These are phyloP conservation scores for Nyctibius bracteatus DNA, from an alignment of 2,113 vertebrate genomes.

Conservation along the genomic window DNA sequence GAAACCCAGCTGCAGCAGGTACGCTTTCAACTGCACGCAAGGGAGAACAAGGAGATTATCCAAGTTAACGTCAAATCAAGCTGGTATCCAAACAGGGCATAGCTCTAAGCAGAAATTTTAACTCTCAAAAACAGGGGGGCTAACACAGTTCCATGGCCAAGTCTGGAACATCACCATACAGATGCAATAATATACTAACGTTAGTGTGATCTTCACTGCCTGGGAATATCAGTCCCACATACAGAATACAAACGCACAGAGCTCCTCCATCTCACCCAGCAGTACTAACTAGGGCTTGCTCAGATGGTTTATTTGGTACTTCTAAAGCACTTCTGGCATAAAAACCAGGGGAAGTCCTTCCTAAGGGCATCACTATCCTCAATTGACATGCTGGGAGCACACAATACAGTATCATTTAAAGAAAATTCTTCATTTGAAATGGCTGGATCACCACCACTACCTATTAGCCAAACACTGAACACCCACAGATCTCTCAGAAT, in stretches of 20 bases:
- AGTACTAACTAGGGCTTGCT: not conserved
- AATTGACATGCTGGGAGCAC: not conserved
- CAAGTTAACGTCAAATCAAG: not conserved
- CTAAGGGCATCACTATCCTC: not conserved
- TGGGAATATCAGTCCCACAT: not conserved
- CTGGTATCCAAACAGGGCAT: not conserved
- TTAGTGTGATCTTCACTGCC: not conserved
- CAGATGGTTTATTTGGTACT: not conserved
- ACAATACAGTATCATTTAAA: not conserved
- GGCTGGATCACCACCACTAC: not conserved
- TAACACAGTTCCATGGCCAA: not conserved
- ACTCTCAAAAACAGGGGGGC: not conserved
- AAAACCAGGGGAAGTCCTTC: not conserved
- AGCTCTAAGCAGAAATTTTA: not conserved
- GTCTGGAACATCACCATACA: not conserved
- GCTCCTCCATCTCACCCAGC: not conserved
- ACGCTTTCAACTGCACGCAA: not conserved
- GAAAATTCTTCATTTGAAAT: not conserved
- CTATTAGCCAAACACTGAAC: not conserved
- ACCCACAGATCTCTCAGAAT: not conserved
- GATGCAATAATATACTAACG: not conserved
- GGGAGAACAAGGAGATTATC: not conserved
- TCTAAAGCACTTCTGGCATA: not conserved
- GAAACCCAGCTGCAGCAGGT: not conserved
- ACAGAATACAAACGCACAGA: not conserved